These are phyloP conservation scores for Mesembrinibis cayennensis DNA, from an alignment of 2,113 vertebrate genomes.

Conservation along the genomic window DNA sequence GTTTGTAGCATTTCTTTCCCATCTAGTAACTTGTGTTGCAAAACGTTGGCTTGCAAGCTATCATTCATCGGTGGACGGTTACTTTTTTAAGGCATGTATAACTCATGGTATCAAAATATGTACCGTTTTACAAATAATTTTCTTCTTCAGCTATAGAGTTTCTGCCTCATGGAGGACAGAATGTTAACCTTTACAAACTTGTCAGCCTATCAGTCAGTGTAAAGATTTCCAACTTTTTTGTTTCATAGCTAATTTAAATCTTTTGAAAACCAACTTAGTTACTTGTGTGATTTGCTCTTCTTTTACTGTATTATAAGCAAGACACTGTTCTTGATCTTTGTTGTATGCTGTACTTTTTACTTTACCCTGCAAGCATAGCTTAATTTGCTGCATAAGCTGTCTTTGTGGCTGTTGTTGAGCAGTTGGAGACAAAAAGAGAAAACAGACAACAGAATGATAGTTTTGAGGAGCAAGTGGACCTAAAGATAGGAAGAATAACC, in stretches of 20 bases:
- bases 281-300: background rate
- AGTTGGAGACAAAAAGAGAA: background rate
- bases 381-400: background rate
- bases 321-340: background rate
- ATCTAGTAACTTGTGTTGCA: background rate
- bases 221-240: background rate
- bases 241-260: background rate
- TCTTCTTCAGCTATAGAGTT: background rate
- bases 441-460: background rate
- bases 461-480: background rate
- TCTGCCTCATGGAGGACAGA: background rate
- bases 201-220: background rate
- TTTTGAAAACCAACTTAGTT: background rate
- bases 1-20: background rate
- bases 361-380: background rate
- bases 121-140: background rate
- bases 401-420: background rate
- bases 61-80: background rate
- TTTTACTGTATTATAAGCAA: background rate
- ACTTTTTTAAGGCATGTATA: accelerated
- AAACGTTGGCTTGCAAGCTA: background rate
- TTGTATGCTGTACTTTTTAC: background rate
- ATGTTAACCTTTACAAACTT: background rate
- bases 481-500: background rate
- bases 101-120: background rate